Percentiles rank a stretch among this genome's conserved stretches.
Conservation (phyloP, 1,140 invertebrate species). For the Cyrtorhinus lividipennis region DNA sequence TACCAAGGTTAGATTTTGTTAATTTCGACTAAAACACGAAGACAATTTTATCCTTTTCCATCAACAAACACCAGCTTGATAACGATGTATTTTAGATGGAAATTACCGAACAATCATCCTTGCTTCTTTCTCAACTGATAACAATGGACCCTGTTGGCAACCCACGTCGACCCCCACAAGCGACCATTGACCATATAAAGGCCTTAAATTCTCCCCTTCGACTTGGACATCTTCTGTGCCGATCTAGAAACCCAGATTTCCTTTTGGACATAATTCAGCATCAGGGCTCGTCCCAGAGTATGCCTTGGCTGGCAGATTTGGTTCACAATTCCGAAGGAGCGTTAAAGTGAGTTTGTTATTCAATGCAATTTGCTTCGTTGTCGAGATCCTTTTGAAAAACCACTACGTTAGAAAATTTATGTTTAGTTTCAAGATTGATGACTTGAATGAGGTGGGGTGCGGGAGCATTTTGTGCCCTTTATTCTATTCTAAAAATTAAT, state of each 20-base stretch:
- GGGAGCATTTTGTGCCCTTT: too few species aligned
- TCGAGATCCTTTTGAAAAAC: background rate
- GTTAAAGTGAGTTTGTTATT: constrained; percentile 40
- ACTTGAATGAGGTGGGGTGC: background rate
- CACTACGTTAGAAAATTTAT: too few species aligned
- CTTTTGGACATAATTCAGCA: constrained; percentile 83
- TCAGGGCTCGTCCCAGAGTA: constrained; percentile 71
- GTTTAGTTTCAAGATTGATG: background rate
- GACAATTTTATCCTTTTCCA: too few species aligned
- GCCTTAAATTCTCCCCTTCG: constrained; percentile 59
- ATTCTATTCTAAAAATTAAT: too few species aligned
- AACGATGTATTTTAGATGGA: constrained; percentile 50
- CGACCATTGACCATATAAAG: constrained; percentile 67
- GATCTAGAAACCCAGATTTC: constrained; percentile 79
- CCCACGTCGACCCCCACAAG: constrained; percentile 58
- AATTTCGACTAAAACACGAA: too few species aligned
- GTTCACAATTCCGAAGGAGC: constrained; percentile 83
- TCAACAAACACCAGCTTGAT: too few species aligned
- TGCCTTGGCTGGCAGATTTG: constrained; percentile 92
- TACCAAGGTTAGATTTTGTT: constrained; percentile 45
- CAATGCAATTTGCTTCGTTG: constrained; percentile 7
- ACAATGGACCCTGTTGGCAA: constrained; percentile 71
- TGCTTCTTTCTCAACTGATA: constrained; percentile 66
- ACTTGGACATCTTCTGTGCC: constrained; percentile 79
- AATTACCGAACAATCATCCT: constrained; percentile 80